These are phyloP conservation scores for Paralinhomoeus sp. DNA, from an alignment of 2,888 invertebrate species.

Conservation along the genomic window DNA sequence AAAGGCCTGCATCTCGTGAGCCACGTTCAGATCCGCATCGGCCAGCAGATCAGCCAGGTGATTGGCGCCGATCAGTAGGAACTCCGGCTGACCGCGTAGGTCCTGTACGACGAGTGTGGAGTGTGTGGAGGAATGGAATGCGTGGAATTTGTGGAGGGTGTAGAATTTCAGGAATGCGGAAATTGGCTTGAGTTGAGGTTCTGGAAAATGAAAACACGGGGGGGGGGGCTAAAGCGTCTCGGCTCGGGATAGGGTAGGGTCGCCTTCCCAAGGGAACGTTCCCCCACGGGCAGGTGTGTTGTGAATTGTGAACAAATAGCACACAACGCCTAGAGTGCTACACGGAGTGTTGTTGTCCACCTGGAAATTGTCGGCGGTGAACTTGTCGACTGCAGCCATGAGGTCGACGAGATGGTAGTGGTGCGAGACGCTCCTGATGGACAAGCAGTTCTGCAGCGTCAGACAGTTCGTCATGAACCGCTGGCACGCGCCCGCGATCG, in stretches of 20 bases:
- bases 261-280: no score
- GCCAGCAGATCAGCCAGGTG: conserved; percentile 12
- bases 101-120: conserved; percentile 10
- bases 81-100: conserved; percentile 9
- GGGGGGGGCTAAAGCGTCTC: no score
- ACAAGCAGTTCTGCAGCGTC: conserved; percentile 28
- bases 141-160: no score
- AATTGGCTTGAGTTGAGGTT: no score
- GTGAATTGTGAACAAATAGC: no score
- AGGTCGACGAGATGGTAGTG: conserved; percentile 22
- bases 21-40: conserved; percentile 12
- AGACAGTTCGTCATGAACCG: conserved; percentile 30
- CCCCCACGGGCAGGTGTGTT: no score
- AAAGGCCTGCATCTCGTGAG: conserved; percentile 22
- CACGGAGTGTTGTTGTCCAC: no score
- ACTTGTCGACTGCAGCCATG: conserved; percentile 11
- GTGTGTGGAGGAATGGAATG: no score
- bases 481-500: conserved; percentile 29
- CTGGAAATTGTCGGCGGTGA: conserved; percentile 13
- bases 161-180: no score
- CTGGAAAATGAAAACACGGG: no score
- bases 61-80: conserved; percentile 9
- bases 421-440: conserved; percentile 29
- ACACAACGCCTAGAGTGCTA: no score
- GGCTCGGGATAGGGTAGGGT: no score